These are phyloP conservation scores for Anoura caudifer DNA, from an alignment of 2,113 vertebrate genomes.

Conservation along the genomic window DNA sequence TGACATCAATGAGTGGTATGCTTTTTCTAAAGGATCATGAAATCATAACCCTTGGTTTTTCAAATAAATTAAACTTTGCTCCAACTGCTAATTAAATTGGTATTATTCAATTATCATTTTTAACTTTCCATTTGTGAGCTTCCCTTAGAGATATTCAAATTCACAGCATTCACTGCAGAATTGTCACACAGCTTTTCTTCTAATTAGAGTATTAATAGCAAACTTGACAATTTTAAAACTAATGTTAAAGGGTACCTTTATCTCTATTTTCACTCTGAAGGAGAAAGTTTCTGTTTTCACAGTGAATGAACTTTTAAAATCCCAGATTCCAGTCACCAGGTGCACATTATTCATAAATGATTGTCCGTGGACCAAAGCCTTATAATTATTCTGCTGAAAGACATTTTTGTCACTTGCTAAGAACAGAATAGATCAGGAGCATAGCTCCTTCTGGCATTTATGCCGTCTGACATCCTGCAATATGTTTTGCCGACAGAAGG, in stretches of 20 bases:
- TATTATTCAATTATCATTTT: background rate
- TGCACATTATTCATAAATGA: background rate
- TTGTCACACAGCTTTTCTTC: background rate
- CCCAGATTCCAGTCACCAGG: background rate
- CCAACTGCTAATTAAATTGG: constrained; percentile 6
- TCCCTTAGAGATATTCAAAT: constrained; percentile 20
- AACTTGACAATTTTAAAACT: background rate
- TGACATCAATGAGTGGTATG: background rate
- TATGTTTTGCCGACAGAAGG: background rate
- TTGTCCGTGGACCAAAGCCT: background rate
- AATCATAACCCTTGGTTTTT: constrained; percentile 25
- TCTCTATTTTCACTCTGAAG: background rate
- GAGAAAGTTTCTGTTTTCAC: constrained; percentile 28
- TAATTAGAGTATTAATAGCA: background rate
- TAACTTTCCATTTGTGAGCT: constrained; percentile 1
- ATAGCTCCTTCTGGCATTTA: background rate
- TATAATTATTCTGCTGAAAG: constrained; percentile 49
- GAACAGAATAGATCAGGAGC: background rate
- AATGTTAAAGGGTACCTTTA: background rate
- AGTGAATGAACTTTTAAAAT: background rate
- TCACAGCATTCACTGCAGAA: background rate
- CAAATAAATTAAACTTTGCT: background rate
- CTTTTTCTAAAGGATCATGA: background rate
- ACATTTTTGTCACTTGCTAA: constrained; percentile 18
- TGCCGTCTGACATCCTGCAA: background rate